Conservation (phyloP, 2,888 invertebrate genomes). For the Sisyra terminalis region DNA sequence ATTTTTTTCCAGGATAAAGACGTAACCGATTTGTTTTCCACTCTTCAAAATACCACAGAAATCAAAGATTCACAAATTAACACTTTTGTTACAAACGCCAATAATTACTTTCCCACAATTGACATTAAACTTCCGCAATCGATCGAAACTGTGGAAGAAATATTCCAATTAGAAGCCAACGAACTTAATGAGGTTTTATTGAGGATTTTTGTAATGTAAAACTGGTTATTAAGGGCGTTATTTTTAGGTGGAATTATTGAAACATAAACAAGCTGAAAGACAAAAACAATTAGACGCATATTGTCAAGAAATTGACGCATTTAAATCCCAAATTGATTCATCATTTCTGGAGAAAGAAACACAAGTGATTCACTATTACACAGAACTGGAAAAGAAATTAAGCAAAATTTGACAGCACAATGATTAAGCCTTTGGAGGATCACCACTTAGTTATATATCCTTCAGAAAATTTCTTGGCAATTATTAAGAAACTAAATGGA, state of each 20-base stretch:
- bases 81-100: slow-evolving; percentile 42
- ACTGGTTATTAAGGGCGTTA: no score
- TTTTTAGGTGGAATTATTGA: slow-evolving; percentile 29
- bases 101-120: slow-evolving; percentile 40
- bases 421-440: no score
- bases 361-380: slow-evolving; percentile 55
- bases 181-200: slow-evolving; percentile 37
- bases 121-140: slow-evolving; percentile 49
- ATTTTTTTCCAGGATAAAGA: slow-evolving; percentile 42
- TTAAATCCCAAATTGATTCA: slow-evolving; percentile 57
- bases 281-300: slow-evolving; percentile 54
- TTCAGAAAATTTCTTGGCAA: slow-evolving; percentile 36
- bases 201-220: no score
- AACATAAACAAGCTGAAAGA: slow-evolving; percentile 31
- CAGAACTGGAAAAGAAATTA: slow-evolving; percentile 56
- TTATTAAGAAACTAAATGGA: slow-evolving; percentile 31
- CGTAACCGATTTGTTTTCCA: slow-evolving; percentile 59
- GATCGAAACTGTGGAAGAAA: slow-evolving; percentile 39
- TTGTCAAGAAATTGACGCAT: slow-evolving; percentile 60
- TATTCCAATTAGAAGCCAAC: slow-evolving; percentile 40
- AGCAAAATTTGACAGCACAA: slow-evolving; percentile 27
- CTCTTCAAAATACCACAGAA: slow-evolving; percentile 60
- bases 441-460: slow-evolving; percentile 42
- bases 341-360: slow-evolving; percentile 65
- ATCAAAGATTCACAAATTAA: slow-evolving; percentile 59